Evolutionary conservation across 2,113 vertebrate species (phyloP).

Genomic region (Hippocampus mohnikei): DNA sequence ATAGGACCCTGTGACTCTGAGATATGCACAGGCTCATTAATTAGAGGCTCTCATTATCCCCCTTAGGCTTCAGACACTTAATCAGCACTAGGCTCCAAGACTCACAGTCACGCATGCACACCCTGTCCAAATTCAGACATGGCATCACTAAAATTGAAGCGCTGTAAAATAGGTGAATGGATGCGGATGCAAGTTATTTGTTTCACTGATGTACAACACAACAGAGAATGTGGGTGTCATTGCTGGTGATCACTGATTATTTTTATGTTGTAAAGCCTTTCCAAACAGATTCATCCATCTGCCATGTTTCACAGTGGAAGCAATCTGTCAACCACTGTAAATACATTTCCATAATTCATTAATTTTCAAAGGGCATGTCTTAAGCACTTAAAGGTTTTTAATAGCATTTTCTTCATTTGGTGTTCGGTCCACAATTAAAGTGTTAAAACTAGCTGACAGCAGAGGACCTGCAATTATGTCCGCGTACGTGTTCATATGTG

Average conservation of each 20-base stretch:
- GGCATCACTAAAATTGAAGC: conserved; percentile 48
- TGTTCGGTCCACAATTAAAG: background rate
- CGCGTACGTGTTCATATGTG: background rate
- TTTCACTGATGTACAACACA: conserved; percentile 62
- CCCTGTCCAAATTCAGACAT: conserved; percentile 49
- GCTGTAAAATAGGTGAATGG: conserved; percentile 54
- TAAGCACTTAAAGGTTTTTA: conserved; percentile 12
- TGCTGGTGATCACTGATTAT: conserved; percentile 60
- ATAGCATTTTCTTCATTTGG: background rate
- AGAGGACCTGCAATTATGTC: no score
- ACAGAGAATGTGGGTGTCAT: conserved; percentile 54
- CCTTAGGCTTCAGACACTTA: conserved; percentile 70
- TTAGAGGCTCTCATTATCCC: conserved; percentile 74
- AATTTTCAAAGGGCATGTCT: conserved; percentile 3
- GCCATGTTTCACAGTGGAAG: conserved; percentile 35
- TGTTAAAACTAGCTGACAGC: background rate
- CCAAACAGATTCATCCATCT: conserved; percentile 55
- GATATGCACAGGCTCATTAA: conserved; percentile 74
- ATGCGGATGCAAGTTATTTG: conserved; percentile 67
- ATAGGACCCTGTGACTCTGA: conserved; percentile 70
- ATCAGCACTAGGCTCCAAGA: conserved; percentile 69
- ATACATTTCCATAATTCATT: conserved; percentile 32
- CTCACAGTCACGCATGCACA: conserved; percentile 13
- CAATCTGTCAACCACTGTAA: conserved; percentile 50
- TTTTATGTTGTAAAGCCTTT: conserved; percentile 60